These are phyloP conservation scores for Lordiphosa clarofinis DNA, from an alignment of 1,140 invertebrate species.

Conservation along the genomic window DNA sequence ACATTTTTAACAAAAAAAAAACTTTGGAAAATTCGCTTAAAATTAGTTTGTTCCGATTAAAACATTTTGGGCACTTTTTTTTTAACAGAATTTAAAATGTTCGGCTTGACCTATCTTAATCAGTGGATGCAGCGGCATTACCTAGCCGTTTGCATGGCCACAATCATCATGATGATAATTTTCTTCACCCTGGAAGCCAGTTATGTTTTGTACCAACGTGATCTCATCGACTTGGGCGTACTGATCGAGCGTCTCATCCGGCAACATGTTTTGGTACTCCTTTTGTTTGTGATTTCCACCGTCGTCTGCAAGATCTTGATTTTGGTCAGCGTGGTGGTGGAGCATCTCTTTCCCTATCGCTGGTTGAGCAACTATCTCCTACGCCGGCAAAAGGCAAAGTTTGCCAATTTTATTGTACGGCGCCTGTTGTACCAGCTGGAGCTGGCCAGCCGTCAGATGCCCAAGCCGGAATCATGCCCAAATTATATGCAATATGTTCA, in stretches of 20 bases:
- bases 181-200: too few relatives aligned
- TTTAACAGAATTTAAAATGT: not conserved
- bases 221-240: conserved; percentile 4
- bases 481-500: conserved; percentile 1
- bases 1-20: not conserved
- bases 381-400: not conserved
- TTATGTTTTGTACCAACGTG: not conserved
- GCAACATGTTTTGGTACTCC: not conserved
- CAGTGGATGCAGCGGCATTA: conserved; percentile 13
- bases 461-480: not conserved
- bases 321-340: not conserved
- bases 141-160: not conserved
- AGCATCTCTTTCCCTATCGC: not conserved
- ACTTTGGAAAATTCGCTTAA: too few relatives aligned
- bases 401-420: conserved; percentile 34
- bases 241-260: too few relatives aligned
- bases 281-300: not conserved
- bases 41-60: not conserved
- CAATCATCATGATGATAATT: not conserved
- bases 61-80: too few relatives aligned
- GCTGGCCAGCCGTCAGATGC: conserved; percentile 8
- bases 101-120: not conserved
- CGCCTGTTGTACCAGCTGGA: conserved; percentile 40
- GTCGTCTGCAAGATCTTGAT: not conserved
- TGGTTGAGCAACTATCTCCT: not conserved